These are phyloP conservation scores for Zaprionus ghesquierei DNA, from an alignment of 1,140 invertebrate genomes.

Conservation along the genomic window DNA sequence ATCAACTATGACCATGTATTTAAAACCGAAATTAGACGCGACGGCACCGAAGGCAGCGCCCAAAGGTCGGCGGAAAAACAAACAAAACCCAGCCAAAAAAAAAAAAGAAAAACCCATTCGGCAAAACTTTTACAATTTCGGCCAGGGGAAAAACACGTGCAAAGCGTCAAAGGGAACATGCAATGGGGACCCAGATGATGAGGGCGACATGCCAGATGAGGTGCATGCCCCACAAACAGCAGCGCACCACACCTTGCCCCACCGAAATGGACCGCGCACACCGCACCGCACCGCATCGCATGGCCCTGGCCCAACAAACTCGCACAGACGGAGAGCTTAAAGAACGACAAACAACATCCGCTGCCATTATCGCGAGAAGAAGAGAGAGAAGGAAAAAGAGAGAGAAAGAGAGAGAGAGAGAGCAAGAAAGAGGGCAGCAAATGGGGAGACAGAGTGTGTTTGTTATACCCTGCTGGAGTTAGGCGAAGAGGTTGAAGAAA, in stretches of 20 bases:
- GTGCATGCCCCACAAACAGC: slow-evolving; percentile 17
- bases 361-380: slow-evolving; percentile 34
- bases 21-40: slow-evolving; percentile 76
- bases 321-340: slow-evolving; percentile 47
- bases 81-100: slow-evolving; percentile 7
- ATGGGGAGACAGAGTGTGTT: neutral
- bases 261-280: no score
- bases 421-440: no score
- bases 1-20: slow-evolving; percentile 73
- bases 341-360: slow-evolving; percentile 61
- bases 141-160: slow-evolving; percentile 67
- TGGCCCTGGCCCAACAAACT: slow-evolving; percentile 6
- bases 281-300: neutral
- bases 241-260: neutral
- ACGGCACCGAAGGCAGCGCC: slow-evolving; percentile 53
- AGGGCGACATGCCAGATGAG: slow-evolving; percentile 27
- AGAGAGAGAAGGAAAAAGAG: neutral
- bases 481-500: neutral
- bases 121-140: slow-evolving; percentile 76
- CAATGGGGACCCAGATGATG: slow-evolving; percentile 27
- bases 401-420: neutral
- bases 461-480: slow-evolving; percentile 7
- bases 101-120: slow-evolving; percentile 27
- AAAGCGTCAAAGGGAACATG: slow-evolving; percentile 66
- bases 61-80: slow-evolving; percentile 45